Conservation (phyloP, 2,888 invertebrate genomes). For the Pecten maximus region DNA sequence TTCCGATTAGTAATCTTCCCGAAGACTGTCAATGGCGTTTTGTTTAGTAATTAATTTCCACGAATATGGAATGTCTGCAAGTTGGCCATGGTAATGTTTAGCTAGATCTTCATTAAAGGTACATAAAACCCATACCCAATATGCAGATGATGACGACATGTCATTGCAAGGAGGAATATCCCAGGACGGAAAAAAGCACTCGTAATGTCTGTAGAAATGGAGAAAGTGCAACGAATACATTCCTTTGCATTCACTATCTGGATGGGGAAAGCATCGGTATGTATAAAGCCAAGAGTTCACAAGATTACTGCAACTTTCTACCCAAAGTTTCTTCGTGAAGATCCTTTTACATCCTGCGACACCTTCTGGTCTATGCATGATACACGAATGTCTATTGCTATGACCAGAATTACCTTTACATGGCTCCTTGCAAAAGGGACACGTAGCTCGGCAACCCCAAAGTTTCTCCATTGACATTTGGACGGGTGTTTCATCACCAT, state of each 20-base stretch:
- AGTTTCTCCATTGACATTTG: slow-evolving; percentile 24
- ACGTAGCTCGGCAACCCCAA: slow-evolving; percentile 45
- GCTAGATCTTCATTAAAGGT: background rate
- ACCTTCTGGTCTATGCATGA: slow-evolving; percentile 40
- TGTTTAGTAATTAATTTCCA: slow-evolving; percentile 29
- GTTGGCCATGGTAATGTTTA: background rate
- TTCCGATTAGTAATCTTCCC: no score
- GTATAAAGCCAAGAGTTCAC: no score
- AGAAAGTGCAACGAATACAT: background rate
- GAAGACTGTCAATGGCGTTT: slow-evolving; percentile 40
- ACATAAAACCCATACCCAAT: slow-evolving; percentile 43
- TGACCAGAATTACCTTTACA: slow-evolving; percentile 1
- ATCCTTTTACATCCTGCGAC: background rate
- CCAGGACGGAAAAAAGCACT: slow-evolving; percentile 39
- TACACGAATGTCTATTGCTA: slow-evolving; percentile 1
- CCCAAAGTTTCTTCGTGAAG: background rate
- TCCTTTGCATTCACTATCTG: background rate
- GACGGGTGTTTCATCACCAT: background rate
- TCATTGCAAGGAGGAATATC: slow-evolving; percentile 36
- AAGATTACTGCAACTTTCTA: slow-evolving; percentile 38
- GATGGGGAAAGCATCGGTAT: no score
- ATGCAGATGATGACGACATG: slow-evolving; percentile 20
- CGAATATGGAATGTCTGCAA: background rate
- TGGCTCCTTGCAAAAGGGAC: slow-evolving; percentile 45
- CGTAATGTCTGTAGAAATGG: slow-evolving; percentile 35